Evolutionary conservation across 1,140 invertebrate genomes (phyloP), one percentile per base, ranked within the genome.

Genomic region (Leptinotarsa texana): DNA sequence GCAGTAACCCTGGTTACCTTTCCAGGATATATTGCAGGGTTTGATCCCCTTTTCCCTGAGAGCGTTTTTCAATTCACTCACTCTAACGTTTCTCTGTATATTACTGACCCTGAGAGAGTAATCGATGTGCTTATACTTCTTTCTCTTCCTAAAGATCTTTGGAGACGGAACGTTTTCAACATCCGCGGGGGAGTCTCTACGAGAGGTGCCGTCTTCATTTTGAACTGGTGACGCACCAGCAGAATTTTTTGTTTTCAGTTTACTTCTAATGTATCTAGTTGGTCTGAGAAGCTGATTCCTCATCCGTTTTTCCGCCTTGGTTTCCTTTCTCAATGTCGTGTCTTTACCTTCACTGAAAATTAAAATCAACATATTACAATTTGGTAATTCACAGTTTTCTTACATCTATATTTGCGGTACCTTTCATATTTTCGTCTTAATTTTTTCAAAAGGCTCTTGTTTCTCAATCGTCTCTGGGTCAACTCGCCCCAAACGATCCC

Each of bases 401-500:
- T 11, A 11, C 51, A 57, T 18, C n/a, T n/a, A n/a, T n/a, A 1
- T 57, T 57, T 8, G n/a, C 17, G 15, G 48, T 79, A 90, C 89
- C 89, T 88, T 83, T 92, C 89, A 79, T 92, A 88, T 77, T 88
- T 88, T 70, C 92, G 88, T 74, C 91, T 88, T 33, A 93, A 84
- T 51, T 6, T 27, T 24, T 51, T 18, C 24, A 70, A 51, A 21
- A 57, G 11, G n/a, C 6, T 70, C 13, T 48, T 15, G 1, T 13
- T 51, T 51, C 13, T 70, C 2, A 70, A 15, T 22, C 51, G 69
- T 70, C 92, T 89, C 73, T 91, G 87, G 42, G 92, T 93, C 33
- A 96, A 86, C 73, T 93, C 83, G 74, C 91, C 89, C 95, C 95
- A 96, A 80, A 92, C 88, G 13, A 95, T 91, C 11, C 92, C 92